Evolutionary conservation across 2,113 vertebrate genomes (phyloP), one percentile per base, ranked within the genome.

Genomic region (Dasyornis broadbenti): DNA sequence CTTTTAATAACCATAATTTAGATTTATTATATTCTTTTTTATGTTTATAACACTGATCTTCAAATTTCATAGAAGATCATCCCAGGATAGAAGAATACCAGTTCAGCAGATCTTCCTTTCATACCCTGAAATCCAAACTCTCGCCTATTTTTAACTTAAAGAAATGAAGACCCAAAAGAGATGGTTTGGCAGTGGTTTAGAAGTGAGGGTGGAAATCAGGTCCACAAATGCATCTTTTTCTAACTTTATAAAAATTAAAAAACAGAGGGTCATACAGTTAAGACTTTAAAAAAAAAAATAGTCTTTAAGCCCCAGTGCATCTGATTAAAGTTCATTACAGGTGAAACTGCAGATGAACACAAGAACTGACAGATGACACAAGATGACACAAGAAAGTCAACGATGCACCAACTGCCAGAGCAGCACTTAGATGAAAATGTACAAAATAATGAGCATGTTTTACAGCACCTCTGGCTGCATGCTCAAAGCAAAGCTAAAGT

Each of bases 261-360:
- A 84, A 44, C 35, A 81, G 7, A 37, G 7, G 18, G 7, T 79
- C 19, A 70, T 40, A 18, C 0, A 0, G 18, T 47, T 77, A 71
- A 40, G 23, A 63, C 16, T 61, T 44, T 7, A 8, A 22, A 9
- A 39, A 9, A 39, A 52, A 37, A 22, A 16, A 13, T 35, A 30
- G 2, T 40, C 9, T 45, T 85, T 45, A 68, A 76, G 31, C 65
- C 27, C 27, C 60, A 79, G 20, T 44, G 21, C 13, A 37, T 71
- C 47, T 88, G 65, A 86, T 82, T 93, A 81, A 96, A 92, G 44
- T 63, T 82, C 31, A 37, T 86, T 92, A 86, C 31, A 88, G 33
- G 40, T 88, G n/a, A 86, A 94, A 66, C 13, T 21, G 2, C 15
- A 66, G 52, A 61, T 49, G 86, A 79, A 17, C 72, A 87, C n/a